Base-by-base conservation (phyloP, 2,113 vertebrate species). In the Platichthys flesus region DNA sequence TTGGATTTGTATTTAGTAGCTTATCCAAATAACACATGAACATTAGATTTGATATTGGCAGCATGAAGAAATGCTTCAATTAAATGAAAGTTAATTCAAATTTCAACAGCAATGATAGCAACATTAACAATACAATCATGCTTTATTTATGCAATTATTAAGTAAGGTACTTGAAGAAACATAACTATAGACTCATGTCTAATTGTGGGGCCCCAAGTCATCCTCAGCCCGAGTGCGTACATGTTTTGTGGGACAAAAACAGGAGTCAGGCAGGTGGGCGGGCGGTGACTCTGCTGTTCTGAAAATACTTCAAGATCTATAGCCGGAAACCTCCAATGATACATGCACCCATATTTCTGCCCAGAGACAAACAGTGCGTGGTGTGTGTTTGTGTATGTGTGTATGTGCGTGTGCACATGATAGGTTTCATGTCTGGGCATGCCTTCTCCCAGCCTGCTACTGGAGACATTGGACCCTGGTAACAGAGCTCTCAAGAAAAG, bases 341-440 rank as follows among this genome's bases (percentile, higher is more conserved):
- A 85, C 79, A 87, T 74, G 70, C 28, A 28, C 62, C 26, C 40
- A 84, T 74, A 84, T 77, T 85, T 91, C 82, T 90, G 85, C 89
- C 89, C 71, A 73, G 88, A 87, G 83, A 91, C 89, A 87, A 85
- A 89, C 58, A 55, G 57, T 14, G 35, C 4, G 61, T 28, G 73
- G 60, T 58, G 57, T 24, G 61, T 54, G 60, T 37, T 61, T 37
- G 49, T n/a, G 45, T 49, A 61, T 52, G 26, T 37, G 62, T 47
- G 60, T 49, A 62, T 20, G 59, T 20, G 55, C 7, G 61, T 18
- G 26, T 9, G 45, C 3, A 10, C 16, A 24, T 37, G 77, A 57
- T 68, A 51, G 78, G 70, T 79, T 88, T 84, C 91, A 88, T 91
- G 93, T 85, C 85, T 77, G 85, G 90, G 74, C 90, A 88, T 91